A percentile compares a stretch with the other conserved stretches of the same genome.
phyloP scores from a whole-genome alignment of 1,140 invertebrate genomes.

The Argopecten irradians region DNA sequence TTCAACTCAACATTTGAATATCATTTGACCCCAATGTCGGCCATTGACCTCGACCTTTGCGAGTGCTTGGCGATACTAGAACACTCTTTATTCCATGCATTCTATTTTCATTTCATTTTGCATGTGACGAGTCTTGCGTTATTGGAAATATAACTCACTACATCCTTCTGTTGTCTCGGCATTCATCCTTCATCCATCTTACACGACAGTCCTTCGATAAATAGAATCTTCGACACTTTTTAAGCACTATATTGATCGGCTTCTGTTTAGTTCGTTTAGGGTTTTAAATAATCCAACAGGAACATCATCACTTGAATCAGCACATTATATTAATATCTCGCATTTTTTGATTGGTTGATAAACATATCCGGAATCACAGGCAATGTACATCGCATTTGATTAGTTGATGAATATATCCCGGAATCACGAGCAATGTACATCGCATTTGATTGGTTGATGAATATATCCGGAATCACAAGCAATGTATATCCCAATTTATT shows the following conservation, averaged over 20 bases:
- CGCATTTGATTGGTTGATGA: neutral
- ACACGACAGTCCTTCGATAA: neutral
- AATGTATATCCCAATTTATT: neutral
- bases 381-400: neutral
- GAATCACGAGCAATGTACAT: no score
- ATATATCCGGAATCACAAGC: neutral
- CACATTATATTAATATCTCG: no score
- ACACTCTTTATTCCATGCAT: neutral
- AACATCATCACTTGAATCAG: no score
- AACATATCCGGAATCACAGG: no score
- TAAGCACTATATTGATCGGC: neutral
- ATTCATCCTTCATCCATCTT: neutral
- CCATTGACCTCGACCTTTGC: neutral
- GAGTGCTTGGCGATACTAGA: neutral
- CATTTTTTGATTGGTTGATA: no score
- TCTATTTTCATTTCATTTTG: neutral
- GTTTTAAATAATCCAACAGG: no score
- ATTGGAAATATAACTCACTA: neutral
- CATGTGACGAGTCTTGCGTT: neutral
- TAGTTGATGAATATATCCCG: no score
- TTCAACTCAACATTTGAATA: no score
- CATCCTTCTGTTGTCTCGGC: neutral
- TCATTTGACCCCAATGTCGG: no score
- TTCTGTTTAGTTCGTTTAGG: no score
- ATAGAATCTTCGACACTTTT: neutral